Evolutionary conservation across 2,888 invertebrate species (phyloP).

Genomic region (Gasteruption jaculator): DNA sequence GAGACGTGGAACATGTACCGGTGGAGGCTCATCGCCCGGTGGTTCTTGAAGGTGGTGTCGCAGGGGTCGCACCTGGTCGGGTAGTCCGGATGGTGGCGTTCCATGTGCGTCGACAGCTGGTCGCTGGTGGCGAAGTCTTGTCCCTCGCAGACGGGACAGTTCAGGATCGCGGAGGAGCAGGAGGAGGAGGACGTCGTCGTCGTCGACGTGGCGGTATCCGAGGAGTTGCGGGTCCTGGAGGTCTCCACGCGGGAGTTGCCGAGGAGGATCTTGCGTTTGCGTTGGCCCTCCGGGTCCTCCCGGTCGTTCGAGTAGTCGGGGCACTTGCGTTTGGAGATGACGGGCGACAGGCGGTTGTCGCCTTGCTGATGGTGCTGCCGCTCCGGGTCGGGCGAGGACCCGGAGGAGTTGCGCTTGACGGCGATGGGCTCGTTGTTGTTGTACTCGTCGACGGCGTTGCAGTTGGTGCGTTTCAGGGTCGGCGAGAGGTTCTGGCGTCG

Average conservation of each 20-base stretch:
- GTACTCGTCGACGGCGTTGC: constrained; percentile 45
- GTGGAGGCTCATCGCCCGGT: constrained; percentile 69
- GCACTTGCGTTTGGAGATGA: constrained; percentile 32
- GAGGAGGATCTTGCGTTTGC: constrained; percentile 39
- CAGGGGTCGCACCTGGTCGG: constrained; percentile 70
- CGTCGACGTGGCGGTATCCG: constrained; percentile 40
- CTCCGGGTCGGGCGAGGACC: constrained; percentile 24
- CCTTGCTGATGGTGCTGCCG: constrained; percentile 21
- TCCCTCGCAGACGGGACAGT: constrained; percentile 64
- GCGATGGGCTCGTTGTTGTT: constrained; percentile 62
- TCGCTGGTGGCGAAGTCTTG: constrained; percentile 59
- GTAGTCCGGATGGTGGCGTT: constrained; percentile 63
- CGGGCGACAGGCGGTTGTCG: constrained; percentile 8
- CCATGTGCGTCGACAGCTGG: constrained; percentile 63
- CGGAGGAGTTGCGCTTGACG: constrained; percentile 41
- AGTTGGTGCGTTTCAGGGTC: neutral
- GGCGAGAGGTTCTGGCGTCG: neutral
- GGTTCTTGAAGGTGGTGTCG: constrained; percentile 68
- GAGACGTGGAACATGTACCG: constrained; percentile 59
- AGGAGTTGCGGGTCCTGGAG: constrained; percentile 30
- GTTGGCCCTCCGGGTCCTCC: constrained; percentile 21
- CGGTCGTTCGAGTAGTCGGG: constrained; percentile 27
- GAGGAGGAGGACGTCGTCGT: neutral
- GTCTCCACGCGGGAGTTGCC: constrained; percentile 41
- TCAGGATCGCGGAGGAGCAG: constrained; percentile 23